Evolutionary conservation across 2,888 invertebrate genomes (phyloP), one percentile per base, ranked within the genome.

Genomic region (Lottia scabra): DNA sequence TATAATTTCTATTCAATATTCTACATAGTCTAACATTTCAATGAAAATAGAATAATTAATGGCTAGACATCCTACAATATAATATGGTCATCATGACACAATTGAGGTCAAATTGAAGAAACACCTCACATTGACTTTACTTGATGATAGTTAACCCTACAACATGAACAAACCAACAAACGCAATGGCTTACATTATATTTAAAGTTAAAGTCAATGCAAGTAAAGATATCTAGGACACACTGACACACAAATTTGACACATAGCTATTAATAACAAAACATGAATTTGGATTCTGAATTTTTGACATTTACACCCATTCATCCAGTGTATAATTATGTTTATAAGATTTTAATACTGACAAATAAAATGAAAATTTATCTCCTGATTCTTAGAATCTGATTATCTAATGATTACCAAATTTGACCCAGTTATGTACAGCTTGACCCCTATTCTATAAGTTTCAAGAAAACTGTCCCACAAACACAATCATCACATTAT

Each of bases 241-340:
- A 56, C 23, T 56, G 56, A 56, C 56, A 56, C 56, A 56, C 23
- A 56, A 56, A 56, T 56, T 56, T 56, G 56, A 56, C 56, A 56
- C 56, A 10, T 23, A 19, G 23, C 23, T 23, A 56, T 19, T 56
- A 56, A 56, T 38, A 38, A 38, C 38, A 38, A 38, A 38, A 4
- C 6, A 6, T 30, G 30, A 30, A 38, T 38, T 38, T 38, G 38
- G 3, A 5, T 38, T 38, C 30, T 8, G 10, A 38, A 6, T 38
- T 38, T 5, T 1, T 1, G 10, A 38, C 10, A 38, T 38, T 38
- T 38, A 38, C 3, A 38, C 10, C 38, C 38, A 38, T 38, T 38
- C 10, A 38, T 38, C 38, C 38, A 38, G 10, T 38, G 38, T 38
- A 38, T 30, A 38, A 38, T 1, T 5, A 5, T 38, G 8, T 8